Base-by-base conservation (phyloP, 64 coral and sea anemone species). In the Dendrophyllia cribrosa region DNA sequence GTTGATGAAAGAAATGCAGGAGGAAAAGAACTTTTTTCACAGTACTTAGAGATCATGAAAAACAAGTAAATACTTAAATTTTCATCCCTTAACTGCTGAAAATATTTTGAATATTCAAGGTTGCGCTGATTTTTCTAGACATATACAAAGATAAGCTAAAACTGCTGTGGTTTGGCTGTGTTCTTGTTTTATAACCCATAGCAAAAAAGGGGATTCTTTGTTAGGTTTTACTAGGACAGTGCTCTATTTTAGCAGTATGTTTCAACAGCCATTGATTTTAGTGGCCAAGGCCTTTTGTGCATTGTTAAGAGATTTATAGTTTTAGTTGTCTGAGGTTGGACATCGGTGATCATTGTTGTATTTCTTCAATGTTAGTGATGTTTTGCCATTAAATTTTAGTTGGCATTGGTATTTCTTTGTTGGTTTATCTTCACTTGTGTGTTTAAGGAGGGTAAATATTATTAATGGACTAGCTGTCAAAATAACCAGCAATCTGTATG, bases 141-240 rank as follows among this genome's bases (percentile, higher is more conserved):
- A 8, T 65, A 17, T 65, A 10, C 13, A 10, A 65, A n/a, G n/a
- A n/a, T n/a, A n/a, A n/a, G 62, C 62, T 65, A 65, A 19, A 8
- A 65, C 20, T 65, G 62, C 62, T 65, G 62, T 65, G 62, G 62
- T 65, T 65, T 65, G 62, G 62, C 13, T 65, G 62, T 65, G 62
- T 65, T 65, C 62, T 65, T 65, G n/a, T n/a, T n/a, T 65, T 65
- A 65, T 65, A 65, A 65, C 62, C 62, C 62, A 65, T 65, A 65
- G 62, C 20, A 65, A 65, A 65, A 3, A 65, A 65, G 17, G 62
- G 20, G 13, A n/a, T 65, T 65, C 20, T 65, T 65, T 65, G 62
- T 65, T 65, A 65, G 62, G 62, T 65, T 65, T 65, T 65, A 65
- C 62, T 19, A 65, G 62, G 62, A 65, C 3, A 65, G 62, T 65